Conservation (phyloP, 2,888 invertebrate species). For the Drosophila melanosoma region DNA sequence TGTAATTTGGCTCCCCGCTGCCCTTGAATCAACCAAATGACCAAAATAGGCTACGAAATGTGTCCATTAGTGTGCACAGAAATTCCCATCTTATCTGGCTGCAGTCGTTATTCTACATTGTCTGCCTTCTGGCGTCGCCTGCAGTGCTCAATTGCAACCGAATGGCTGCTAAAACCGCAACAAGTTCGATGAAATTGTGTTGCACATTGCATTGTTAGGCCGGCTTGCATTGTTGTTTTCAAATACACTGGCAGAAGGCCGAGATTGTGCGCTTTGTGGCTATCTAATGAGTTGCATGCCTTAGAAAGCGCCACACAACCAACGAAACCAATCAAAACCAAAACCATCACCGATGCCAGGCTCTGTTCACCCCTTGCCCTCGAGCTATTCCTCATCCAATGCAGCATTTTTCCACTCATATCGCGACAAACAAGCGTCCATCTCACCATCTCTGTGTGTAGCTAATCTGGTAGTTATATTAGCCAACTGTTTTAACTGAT, state of each 20-base stretch:
- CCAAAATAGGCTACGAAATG: constrained; percentile 36
- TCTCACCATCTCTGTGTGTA: constrained; percentile 2
- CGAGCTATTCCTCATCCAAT: constrained; percentile 39
- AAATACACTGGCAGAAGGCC: constrained; percentile 20
- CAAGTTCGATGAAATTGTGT: constrained; percentile 40
- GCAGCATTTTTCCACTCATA: constrained; percentile 64
- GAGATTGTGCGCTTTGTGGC: constrained; percentile 60
- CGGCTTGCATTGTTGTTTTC: constrained; percentile 4
- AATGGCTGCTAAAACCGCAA: constrained; percentile 30
- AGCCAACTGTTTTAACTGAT: not conserved
- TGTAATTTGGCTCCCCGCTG: constrained; percentile 15
- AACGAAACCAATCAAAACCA: constrained; percentile 22
- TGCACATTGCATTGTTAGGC: constrained; percentile 18
- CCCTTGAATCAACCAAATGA: constrained; percentile 22
- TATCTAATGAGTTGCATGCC: constrained; percentile 57
- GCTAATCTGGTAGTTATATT: constrained; percentile 25
- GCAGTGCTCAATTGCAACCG: constrained; percentile 47
- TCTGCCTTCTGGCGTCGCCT: constrained; percentile 50
- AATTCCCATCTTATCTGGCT: constrained; percentile 31
- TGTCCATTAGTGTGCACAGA: constrained; percentile 51
- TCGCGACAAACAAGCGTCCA: constrained; percentile 18
- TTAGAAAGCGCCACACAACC: constrained; percentile 15
- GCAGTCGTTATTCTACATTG: constrained; percentile 52
- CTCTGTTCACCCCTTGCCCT: constrained; percentile 40
- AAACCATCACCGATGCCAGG: constrained; percentile 1